These are phyloP conservation scores for Oryzias javanicus DNA, from an alignment of 2,113 vertebrate genomes.

Conservation along the genomic window DNA sequence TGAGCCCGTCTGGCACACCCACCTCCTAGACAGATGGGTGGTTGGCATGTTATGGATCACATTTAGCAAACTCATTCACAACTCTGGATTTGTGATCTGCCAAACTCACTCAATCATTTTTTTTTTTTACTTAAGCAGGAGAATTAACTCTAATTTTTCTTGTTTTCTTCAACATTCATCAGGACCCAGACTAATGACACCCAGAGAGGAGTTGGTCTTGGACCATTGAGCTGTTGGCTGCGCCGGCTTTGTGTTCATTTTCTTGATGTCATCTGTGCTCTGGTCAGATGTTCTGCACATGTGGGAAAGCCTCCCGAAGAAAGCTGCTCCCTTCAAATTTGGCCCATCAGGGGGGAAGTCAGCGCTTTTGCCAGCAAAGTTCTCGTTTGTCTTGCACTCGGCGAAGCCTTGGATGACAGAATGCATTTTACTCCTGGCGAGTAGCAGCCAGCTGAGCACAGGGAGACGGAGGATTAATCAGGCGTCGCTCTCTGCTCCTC, in stretches of 20 bases:
- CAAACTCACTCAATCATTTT: conserved; percentile 21
- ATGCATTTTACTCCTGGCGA: conserved; percentile 52
- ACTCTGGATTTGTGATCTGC: conserved; percentile 33
- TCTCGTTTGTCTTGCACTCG: conserved; percentile 61
- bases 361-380: conserved; percentile 58
- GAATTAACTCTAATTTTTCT: background rate
- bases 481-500: conserved; percentile 25
- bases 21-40: conserved; percentile 71
- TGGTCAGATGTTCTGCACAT: conserved; percentile 1
- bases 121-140: background rate
- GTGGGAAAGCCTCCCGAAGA: conserved; percentile 22
- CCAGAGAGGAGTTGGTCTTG: background rate
- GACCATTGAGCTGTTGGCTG: background rate
- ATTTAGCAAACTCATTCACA: conserved; percentile 57
- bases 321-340: conserved; percentile 41
- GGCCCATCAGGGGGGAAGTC: conserved; percentile 48
- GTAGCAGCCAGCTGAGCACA: conserved; percentile 54
- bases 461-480: conserved; percentile 68
- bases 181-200: conserved; percentile 2
- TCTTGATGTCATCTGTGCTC: conserved; percentile 2
- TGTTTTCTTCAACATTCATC: background rate
- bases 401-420: conserved; percentile 59
- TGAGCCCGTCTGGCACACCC: conserved; percentile 67
- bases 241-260: conserved; percentile 1
- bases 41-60: conserved; percentile 62